Base-by-base conservation (phyloP, 1,140 invertebrate genomes). In the Meloidogyne floridensis region DNA sequence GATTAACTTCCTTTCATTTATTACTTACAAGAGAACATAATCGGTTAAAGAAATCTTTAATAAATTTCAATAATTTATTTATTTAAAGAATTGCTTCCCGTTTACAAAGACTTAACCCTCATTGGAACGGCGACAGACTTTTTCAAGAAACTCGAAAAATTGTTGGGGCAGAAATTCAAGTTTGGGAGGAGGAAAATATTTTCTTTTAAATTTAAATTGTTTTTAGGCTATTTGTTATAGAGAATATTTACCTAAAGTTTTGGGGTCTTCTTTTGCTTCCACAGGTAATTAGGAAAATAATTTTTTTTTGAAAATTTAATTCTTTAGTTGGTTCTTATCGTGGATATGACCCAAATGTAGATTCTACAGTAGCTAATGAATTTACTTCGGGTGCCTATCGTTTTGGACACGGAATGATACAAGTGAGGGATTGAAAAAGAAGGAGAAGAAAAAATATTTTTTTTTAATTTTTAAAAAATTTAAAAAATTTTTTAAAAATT, bases 121-220 rank as follows among this genome's bases (percentile, higher is more conserved):
- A 86, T 47, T 89, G 88, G 77, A 84, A 82, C 51, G 88, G 88
- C 20, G 87, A 88, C 56, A 73, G 87, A 32, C 74, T 88, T 7
- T 88, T 87, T 72, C 91, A 92, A 87, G 94, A 96, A 87, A 92
- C 94, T 0, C 93, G 95, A 82, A 93, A 93, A 87, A 92, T 93
- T 18, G 83, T 93, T 42, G 92, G 91, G 47, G 92, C 92, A 18
- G 69, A 89, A 82, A 81, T 88, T 77, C 89, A 79, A 72, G 77
- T 71, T 59, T 32, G 32, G 32, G 32, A 32, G 32, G 32, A 32
- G 1, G 15, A 9, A 6, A 13, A 18, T 18, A 20, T 42, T 15
- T 53, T 54, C 4, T 6, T 32, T 53, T 76, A 42, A 75, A 51
- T 76, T 76, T 11, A 15, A 2, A 53, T 76, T 70, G 11, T 42